These are phyloP conservation scores for Mus minutoides DNA, from an alignment of 2,797 vertebrate species.

Conservation along the genomic window DNA sequence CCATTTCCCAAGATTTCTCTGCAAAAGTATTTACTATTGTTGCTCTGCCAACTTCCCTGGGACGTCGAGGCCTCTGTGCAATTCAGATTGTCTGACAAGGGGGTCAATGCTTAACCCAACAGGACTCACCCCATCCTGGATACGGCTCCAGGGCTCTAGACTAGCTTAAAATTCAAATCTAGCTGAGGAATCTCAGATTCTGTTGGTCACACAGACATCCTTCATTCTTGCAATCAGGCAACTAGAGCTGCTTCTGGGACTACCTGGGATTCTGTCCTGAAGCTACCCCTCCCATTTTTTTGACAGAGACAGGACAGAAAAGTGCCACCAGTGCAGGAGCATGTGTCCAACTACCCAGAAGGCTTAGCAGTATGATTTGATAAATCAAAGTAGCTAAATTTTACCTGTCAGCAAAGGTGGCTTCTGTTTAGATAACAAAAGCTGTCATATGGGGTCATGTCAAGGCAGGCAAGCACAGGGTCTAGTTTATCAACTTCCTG, in stretches of 20 bases:
- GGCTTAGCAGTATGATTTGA: neutral
- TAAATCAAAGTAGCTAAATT: neutral
- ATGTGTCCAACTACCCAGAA: neutral
- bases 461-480: neutral
- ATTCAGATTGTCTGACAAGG: neutral
- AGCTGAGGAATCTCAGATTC: slow-evolving; percentile 13
- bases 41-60: neutral
- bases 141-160: neutral
- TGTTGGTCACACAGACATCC: neutral
- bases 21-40: neutral
- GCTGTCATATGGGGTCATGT: neutral
- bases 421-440: neutral
- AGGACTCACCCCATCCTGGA: neutral
- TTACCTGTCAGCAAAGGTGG: neutral
- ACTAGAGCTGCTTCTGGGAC: slow-evolving; percentile 27
- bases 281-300: neutral
- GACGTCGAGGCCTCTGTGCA: neutral
- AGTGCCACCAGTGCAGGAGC: neutral
- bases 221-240: neutral
- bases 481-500: too few species aligned
- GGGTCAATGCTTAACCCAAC: neutral
- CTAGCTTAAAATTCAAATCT: slow-evolving; percentile 43
- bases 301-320: neutral
- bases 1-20: neutral
- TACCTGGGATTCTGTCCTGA: neutral